Percentiles rank a stretch among this genome's conserved stretches.
Evolutionary conservation across 2,113 vertebrate species (phyloP).

Genomic region (Oenanthe melanoleuca): DNA sequence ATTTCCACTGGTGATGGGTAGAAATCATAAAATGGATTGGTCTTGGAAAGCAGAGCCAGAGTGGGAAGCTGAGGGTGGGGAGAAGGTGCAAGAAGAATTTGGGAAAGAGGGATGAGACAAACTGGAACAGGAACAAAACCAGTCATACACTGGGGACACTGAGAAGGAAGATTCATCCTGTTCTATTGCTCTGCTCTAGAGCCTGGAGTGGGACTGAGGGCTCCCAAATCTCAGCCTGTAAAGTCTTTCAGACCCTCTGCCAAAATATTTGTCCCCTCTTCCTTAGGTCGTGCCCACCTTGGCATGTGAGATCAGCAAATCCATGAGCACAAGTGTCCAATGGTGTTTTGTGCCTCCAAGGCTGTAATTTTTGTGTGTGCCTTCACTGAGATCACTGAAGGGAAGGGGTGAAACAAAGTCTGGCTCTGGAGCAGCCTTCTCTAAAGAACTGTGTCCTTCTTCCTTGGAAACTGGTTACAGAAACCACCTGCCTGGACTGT

Average conservation of each 20-base stretch:
- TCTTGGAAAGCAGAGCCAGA: neutral
- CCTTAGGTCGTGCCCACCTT: neutral
- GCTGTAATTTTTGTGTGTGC: neutral
- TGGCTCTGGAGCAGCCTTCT: neutral
- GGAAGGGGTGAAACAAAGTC: neutral
- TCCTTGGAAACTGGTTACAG: neutral
- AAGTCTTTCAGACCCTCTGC: neutral
- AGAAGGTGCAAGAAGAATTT: neutral
- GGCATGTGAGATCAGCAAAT: rapidly evolving
- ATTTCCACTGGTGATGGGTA: neutral
- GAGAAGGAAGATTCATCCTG: neutral
- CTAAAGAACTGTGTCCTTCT: neutral
- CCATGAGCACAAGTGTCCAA: rapidly evolving
- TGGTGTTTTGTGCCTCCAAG: neutral
- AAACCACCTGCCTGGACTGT: neutral
- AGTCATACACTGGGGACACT: neutral
- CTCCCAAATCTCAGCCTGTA: neutral
- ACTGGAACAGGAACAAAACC: neutral
- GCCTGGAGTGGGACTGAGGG: neutral
- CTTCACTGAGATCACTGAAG: neutral
- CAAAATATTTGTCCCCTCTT: neutral
- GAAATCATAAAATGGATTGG: neutral
- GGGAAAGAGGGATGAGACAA: neutral
- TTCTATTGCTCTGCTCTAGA: neutral
- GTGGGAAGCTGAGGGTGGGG: neutral